Percentiles rank a stretch among this genome's conserved stretches.
Conservation (phyloP, 2,113 vertebrate species). For the Apodemus sylvaticus region DNA sequence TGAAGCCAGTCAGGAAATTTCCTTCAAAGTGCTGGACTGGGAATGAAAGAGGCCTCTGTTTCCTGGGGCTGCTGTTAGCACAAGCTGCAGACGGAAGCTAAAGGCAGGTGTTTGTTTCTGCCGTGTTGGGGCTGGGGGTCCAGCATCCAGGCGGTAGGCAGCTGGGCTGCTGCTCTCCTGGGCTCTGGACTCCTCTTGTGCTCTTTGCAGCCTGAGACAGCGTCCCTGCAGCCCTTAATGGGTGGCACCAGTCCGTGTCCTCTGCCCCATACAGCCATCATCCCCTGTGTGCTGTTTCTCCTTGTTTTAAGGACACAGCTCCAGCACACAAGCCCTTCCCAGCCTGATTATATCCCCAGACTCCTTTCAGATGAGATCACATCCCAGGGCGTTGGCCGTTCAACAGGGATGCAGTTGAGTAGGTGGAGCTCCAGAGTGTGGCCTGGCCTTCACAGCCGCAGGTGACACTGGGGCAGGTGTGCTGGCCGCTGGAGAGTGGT, state of each 20-base stretch:
- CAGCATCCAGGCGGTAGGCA: too few relatives aligned
- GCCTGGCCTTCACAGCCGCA: too few relatives aligned
- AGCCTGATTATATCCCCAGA: neutral
- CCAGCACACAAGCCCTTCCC: neutral
- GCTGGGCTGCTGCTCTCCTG: neutral
- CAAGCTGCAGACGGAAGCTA: neutral
- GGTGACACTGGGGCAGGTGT: neutral
- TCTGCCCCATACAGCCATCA: accelerated
- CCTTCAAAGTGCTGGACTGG: neutral
- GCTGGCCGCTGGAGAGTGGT: neutral
- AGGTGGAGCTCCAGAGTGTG: neutral
- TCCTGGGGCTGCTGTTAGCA: too few relatives aligned
- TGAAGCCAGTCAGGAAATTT: neutral
- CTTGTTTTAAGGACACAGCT: neutral
- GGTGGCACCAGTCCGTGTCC: accelerated
- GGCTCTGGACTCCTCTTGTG: too few relatives aligned
- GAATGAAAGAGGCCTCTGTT: neutral
- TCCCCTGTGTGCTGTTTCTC: neutral
- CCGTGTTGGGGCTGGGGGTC: neutral
- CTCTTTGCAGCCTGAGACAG: too few relatives aligned
- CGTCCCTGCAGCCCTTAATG: too few relatives aligned
- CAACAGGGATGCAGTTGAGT: neutral
- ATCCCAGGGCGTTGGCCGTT: neutral
- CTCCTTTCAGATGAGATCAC: neutral
- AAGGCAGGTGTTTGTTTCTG: neutral